phyloP scores from a whole-genome alignment of 2,888 invertebrate species.

The Laothoe populi region DNA sequence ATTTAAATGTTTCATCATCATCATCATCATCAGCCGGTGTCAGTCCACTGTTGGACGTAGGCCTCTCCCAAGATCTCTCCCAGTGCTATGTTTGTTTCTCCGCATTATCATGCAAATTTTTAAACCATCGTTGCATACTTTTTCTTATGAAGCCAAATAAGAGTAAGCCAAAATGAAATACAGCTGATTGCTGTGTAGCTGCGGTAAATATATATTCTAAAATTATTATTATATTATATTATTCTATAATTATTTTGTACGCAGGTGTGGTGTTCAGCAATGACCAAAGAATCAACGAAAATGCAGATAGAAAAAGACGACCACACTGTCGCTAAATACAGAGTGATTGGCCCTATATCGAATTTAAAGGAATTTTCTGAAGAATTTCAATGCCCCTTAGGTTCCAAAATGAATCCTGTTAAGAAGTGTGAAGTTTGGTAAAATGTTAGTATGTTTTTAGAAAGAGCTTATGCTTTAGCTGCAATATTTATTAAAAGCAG shows the following conservation, averaged over 20 bases:
- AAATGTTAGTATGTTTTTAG: conserved; percentile 32
- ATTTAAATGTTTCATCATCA: too few relatives aligned
- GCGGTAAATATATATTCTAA: background rate
- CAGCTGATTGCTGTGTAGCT: too few relatives aligned
- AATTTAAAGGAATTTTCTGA: conserved; percentile 93
- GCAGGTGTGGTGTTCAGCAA: conserved; percentile 95
- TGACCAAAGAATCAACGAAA: conserved; percentile 92
- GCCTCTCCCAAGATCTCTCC: too few relatives aligned
- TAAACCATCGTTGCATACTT: too few relatives aligned
- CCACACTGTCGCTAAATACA: conserved; percentile 94
- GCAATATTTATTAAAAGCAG: conserved; percentile 27
- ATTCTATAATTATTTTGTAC: conserved; percentile 30
- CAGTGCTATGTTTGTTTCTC: too few relatives aligned
- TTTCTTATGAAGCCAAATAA: too few relatives aligned
- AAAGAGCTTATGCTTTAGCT: conserved; percentile 28
- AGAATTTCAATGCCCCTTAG: conserved; percentile 90
- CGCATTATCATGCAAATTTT: too few relatives aligned
- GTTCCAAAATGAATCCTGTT: conserved; percentile 93
- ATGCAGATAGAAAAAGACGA: conserved; percentile 97
- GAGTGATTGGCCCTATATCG: conserved; percentile 94
- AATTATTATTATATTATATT: background rate
- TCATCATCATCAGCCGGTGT: too few relatives aligned
- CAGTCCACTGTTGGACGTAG: too few relatives aligned
- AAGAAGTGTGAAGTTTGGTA: conserved; percentile 96
- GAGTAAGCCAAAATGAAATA: too few relatives aligned